Base-by-base conservation (phyloP, 2,888 invertebrate genomes). In the Arge pagana region DNA sequence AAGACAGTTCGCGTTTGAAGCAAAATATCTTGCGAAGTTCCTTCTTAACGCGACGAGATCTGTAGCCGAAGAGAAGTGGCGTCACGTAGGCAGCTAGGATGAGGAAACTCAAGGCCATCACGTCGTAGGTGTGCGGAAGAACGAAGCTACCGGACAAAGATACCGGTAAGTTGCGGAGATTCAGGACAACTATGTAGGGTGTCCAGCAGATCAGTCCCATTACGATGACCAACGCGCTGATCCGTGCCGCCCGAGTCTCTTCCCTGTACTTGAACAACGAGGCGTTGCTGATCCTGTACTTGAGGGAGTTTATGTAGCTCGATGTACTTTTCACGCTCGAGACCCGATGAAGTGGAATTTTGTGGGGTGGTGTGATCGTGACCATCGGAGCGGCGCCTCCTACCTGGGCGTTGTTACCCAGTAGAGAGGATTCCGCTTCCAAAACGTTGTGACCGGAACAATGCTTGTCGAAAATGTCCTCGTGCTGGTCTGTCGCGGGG, bases 201-300 rank as follows among this genome's bases (percentile, higher is more conserved):
- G 81, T 72, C 83, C 83, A 83, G 63, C 83, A 83, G 26, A 81
- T 71, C 8, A 81, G 72, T 48, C 82, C 85, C 77, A 90, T 87
- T 28, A 88, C 82, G 68, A 89, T 84, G 57, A 90, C 90, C 56
- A 90, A 75, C 40, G 87, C 86, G 68, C 92, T 92, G 45, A 94
- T 91, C 60, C 92, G 86, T 6, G 93, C 94, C 2, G 94, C 92
- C 59, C 93, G 84, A 61, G 92, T 90, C 78, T 94, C 94, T 72
- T 94, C 94, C 48, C 92, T 82, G 72, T 93, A 91, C 67, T 88
- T 83, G 77, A 92, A 91, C 56, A 90, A 81, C 37, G 90, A 89
- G 23, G 90, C 90, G 71, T 92, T 91, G 56, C 92, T 90, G 57
- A 93, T 88, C 48, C 90, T 83, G 72, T 89, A 87, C 52, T 89